Evolutionary conservation across 2,888 invertebrate genomes (phyloP).

Genomic region (Phaonia tiefii): DNA sequence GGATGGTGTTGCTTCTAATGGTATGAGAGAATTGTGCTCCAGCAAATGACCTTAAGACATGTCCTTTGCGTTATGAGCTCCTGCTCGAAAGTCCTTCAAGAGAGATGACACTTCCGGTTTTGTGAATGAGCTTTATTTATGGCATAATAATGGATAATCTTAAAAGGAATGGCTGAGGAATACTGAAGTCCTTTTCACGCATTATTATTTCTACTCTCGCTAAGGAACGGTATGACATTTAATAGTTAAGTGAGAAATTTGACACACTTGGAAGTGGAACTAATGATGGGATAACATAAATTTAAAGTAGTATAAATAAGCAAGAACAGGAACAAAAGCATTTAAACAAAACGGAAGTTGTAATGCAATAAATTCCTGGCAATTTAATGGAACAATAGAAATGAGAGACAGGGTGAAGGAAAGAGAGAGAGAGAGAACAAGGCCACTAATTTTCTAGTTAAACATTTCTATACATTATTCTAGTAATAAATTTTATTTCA

Average conservation of each 20-base stretch:
- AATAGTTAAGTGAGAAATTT: slow-evolving; percentile 49
- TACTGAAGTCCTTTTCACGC: no score
- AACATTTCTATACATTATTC: not conserved
- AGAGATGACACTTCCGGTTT: slow-evolving; percentile 71
- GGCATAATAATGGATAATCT: slow-evolving; percentile 34
- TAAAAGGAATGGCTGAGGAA: no score
- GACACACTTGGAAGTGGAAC: slow-evolving; percentile 70
- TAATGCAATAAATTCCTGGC: not conserved
- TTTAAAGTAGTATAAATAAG: not conserved
- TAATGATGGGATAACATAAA: slow-evolving; percentile 64
- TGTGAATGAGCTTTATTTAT: slow-evolving; percentile 58
- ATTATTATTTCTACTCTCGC: no score
- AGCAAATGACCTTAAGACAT: not conserved
- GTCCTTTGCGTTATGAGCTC: slow-evolving; percentile 60
- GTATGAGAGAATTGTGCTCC: no score
- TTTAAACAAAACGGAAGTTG: not conserved
- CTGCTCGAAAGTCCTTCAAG: slow-evolving; percentile 70
- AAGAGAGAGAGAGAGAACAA: not conserved
- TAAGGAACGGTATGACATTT: not conserved
- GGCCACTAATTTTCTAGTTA: not conserved
- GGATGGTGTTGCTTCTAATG: no score
- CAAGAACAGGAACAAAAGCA: no score
- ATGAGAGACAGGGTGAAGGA: not conserved
- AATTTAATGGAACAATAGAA: no score
- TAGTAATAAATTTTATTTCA: not conserved